Evolutionary conservation across 2,113 vertebrate species (phyloP), one percentile per base, ranked within the genome.

Genomic region (Cepphus grylle): DNA sequence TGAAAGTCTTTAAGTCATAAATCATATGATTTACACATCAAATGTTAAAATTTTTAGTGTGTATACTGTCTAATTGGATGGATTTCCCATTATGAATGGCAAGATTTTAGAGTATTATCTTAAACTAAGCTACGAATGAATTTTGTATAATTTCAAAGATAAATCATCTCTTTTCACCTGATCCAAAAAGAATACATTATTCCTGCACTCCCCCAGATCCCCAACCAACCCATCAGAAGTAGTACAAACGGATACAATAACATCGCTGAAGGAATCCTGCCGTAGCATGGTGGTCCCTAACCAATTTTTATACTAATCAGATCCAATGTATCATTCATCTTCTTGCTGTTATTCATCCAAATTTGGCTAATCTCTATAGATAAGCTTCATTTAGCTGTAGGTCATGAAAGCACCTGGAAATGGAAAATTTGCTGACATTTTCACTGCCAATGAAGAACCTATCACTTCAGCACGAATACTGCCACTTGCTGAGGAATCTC

Each of bases 351-450:
- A 32, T 73, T 93, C 67, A 59, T 74, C 32, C 23, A 81, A 62
- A 66, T 86, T 77, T 81, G 55, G 10, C 50, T 93, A 78, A 93
- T 83, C 49, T 11, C 21, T 81, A 38, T 40, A 95, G 50, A 86
- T 93, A 92, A 81, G 26, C 32, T 56, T 88, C 53, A 90, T 83
- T 90, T 88, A 80, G 27, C 53, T 70, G 22, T 47, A 73, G 58
- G 53, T 45, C 74, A 92, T 74, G 67, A 94, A 92, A 81, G 30
- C 47, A 93, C 34, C 62, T n/a, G 34, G 50, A 91, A 92, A 77
- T 55, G 45, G 71, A 92, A 88, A 50, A 92, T 81, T 90, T 96
- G 12, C n/a, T 94, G 92, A 74, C 76, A 59, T 71, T 94, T 95
- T 83, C 20, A 81, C 92, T 92, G 53, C 45, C 93, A 83, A 45